These are phyloP conservation scores for Digitonthophagus gazella DNA, from an alignment of 2,888 invertebrate genomes.

Conservation along the genomic window DNA sequence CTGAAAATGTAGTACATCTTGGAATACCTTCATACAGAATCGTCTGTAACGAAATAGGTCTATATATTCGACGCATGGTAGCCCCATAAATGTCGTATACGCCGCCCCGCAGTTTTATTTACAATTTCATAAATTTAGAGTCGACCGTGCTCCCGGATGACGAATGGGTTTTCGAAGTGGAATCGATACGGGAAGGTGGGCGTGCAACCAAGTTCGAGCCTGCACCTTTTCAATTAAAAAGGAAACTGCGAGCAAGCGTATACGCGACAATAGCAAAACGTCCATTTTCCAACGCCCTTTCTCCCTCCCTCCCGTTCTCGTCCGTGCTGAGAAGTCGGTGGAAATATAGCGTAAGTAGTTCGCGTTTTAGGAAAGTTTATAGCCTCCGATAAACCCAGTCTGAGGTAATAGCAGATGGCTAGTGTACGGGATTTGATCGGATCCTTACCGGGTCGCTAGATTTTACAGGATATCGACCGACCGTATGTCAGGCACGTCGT, in stretches of 20 bases:
- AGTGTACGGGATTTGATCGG: conserved; percentile 8
- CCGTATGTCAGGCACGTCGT: background rate
- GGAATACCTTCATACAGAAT: background rate
- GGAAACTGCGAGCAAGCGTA: no score
- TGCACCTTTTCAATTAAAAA: background rate
- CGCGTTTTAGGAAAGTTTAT: background rate
- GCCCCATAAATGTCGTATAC: background rate
- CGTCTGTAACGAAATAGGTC: background rate
- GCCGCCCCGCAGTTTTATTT: background rate
- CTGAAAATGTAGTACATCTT: background rate
- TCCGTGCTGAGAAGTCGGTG: background rate
- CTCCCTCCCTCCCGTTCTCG: background rate
- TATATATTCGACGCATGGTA: background rate
- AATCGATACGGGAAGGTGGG: background rate
- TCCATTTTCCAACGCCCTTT: background rate
- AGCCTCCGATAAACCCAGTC: background rate
- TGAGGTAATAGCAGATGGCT: conserved; percentile 13
- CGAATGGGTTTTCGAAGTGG: background rate
- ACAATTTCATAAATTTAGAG: background rate
- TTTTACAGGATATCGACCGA: conserved; percentile 3
- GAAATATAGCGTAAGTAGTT: background rate
- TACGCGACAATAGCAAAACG: background rate
- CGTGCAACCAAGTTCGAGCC: background rate
- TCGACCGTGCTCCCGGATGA: background rate
- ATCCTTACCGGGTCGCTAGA: conserved; percentile 8